phyloP scores from a whole-genome alignment of 2,113 vertebrate species.

The Heterotilapia buettikoferi region DNA sequence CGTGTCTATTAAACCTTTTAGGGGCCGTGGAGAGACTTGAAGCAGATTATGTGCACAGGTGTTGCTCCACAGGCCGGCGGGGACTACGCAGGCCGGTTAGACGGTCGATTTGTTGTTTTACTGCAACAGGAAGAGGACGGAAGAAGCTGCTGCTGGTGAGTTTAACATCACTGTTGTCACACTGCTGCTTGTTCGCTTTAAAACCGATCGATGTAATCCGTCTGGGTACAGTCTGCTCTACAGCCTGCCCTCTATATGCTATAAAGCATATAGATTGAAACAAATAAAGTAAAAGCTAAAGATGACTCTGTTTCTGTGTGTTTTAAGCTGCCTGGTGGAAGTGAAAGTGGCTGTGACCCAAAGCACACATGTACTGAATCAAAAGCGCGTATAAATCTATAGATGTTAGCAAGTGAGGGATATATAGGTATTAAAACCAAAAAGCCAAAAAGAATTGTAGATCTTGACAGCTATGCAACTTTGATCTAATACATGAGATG shows the following conservation, averaged over 20 bases:
- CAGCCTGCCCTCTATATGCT: neutral
- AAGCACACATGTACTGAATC: neutral
- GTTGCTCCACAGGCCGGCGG: neutral
- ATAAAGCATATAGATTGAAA: rapidly evolving
- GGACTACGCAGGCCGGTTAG: neutral
- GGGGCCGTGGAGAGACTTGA: slow-evolving; percentile 2
- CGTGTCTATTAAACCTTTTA: slow-evolving; percentile 52
- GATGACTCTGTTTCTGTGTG: neutral
- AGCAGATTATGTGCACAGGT: slow-evolving; percentile 61
- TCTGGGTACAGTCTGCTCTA: neutral
- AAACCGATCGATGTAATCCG: neutral
- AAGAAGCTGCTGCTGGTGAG: slow-evolving; percentile 32
- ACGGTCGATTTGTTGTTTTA: neutral
- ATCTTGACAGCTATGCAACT: neutral
- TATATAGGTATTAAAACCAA: neutral
- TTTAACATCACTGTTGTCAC: neutral
- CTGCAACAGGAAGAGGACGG: neutral
- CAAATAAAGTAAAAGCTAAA: neutral
- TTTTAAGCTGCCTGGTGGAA: neutral
- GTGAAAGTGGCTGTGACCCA: neutral
- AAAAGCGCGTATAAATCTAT: neutral
- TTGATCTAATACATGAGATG: neutral
- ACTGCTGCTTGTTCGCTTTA: neutral
- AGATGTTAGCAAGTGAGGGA: neutral
- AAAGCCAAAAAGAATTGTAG: neutral